Evolutionary conservation across 1,140 invertebrate genomes (phyloP).

Genomic region (Contarinia nasturtii): DNA sequence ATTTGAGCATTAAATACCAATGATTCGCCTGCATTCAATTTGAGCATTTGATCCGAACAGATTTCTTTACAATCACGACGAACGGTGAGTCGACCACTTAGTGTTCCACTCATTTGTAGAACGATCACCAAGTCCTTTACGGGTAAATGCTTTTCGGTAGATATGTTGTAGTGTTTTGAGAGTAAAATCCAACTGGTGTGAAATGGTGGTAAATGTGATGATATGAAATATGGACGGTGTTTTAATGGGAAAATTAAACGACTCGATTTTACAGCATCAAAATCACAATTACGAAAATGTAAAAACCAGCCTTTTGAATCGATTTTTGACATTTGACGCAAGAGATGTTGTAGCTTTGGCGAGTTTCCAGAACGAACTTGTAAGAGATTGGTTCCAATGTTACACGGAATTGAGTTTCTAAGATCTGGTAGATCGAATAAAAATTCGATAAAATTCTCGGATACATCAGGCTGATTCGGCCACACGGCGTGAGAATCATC

Average conservation of each 20-base stretch:
- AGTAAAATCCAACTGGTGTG: neutral
- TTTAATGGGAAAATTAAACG: conserved; percentile 1
- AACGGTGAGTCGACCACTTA: neutral
- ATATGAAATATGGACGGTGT: neutral
- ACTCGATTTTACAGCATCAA: conserved; percentile 29
- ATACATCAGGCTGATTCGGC: no score
- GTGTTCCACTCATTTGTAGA: neutral
- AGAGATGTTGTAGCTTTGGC: neutral
- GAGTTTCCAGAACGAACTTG: neutral
- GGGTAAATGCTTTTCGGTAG: neutral
- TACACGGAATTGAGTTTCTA: neutral
- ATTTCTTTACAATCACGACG: neutral
- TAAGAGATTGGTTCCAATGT: neutral
- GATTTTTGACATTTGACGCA: neutral
- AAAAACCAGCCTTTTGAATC: conserved; percentile 37
- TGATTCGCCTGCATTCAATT: neutral
- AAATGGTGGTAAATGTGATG: neutral
- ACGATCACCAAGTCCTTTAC: neutral
- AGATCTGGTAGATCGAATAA: neutral
- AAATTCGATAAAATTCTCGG: no score
- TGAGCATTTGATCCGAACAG: neutral
- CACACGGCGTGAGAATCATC: no score
- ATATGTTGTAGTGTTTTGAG: neutral
- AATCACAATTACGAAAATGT: conserved; percentile 57
- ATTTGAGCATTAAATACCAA: neutral